These are phyloP conservation scores for Gobiocypris rarus DNA, from an alignment of 2,113 vertebrate species.

Conservation along the genomic window DNA sequence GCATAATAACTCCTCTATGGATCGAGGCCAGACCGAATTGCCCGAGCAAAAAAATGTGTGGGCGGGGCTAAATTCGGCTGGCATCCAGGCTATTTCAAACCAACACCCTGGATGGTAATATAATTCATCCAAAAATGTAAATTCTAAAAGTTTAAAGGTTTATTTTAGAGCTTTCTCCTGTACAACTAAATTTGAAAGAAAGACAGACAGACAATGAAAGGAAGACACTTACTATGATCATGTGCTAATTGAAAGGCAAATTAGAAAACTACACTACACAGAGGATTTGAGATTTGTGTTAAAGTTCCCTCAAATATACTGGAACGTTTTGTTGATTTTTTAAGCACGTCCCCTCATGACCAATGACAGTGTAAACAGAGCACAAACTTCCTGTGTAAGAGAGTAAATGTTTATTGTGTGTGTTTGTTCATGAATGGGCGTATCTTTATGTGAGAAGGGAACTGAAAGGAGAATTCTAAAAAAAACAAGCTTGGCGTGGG, in stretches of 20 bases:
- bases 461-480: slow-evolving; percentile 46
- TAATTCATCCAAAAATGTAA: too few relatives aligned
- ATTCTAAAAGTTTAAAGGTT: too few relatives aligned
- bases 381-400: slow-evolving; percentile 50
- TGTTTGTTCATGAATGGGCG: slow-evolving; percentile 39
- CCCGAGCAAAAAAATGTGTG: too few relatives aligned
- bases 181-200: too few relatives aligned
- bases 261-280: not conserved
- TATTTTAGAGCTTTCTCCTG: too few relatives aligned
- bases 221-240: not conserved
- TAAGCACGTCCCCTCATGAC: not conserved
- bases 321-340: not conserved
- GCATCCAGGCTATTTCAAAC: too few relatives aligned
- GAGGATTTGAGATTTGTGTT: slow-evolving; percentile 12
- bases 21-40: too few relatives aligned
- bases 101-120: too few relatives aligned
- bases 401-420: slow-evolving; percentile 51
- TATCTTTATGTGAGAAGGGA: slow-evolving; percentile 27
- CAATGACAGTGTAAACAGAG: slow-evolving; percentile 40
- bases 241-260: not conserved
- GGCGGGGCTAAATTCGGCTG: too few relatives aligned
- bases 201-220: too few relatives aligned
- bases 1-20: too few relatives aligned
- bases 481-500: slow-evolving; percentile 48
- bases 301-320: not conserved